A percentile compares a stretch with the other conserved stretches of the same genome.
Conservation (phyloP, 2,888 invertebrate genomes). For the Plusia festucae region DNA sequence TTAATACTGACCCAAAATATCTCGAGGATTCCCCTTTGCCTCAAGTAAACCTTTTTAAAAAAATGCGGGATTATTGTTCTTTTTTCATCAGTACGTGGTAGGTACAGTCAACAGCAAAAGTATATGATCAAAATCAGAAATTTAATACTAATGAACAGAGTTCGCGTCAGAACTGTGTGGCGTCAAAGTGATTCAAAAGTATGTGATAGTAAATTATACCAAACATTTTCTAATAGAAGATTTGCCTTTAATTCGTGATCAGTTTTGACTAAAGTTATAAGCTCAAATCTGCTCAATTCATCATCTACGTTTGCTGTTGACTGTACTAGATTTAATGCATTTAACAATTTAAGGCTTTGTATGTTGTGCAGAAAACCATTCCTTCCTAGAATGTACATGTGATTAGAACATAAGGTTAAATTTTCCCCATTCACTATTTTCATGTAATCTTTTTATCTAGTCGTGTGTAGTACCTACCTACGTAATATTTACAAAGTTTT, state of each 20-base stretch:
- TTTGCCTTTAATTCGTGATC: too few species aligned
- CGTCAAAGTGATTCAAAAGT: too few species aligned
- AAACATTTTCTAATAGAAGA: too few species aligned
- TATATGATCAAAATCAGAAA: too few species aligned
- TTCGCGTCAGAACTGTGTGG: too few species aligned
- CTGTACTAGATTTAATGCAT: constrained; percentile 51
- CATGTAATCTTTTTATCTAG: constrained; percentile 57
- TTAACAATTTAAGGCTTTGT: constrained; percentile 50
- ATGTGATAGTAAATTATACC: too few species aligned
- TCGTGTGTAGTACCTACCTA: constrained; percentile 49
- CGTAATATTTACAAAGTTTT: constrained; percentile 46
- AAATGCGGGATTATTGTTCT: constrained; percentile 24
- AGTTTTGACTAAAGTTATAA: too few species aligned
- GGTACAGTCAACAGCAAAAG: too few species aligned
- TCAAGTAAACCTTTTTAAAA: constrained; percentile 19
- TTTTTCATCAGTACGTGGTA: constrained; percentile 45
- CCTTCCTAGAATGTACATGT: constrained; percentile 60
- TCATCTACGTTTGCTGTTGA: too few species aligned
- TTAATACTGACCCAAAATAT: constrained; percentile 8
- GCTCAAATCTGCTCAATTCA: too few species aligned
- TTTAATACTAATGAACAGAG: too few species aligned
- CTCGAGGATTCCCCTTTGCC: constrained; percentile 13
- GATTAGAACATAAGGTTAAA: constrained; percentile 43
- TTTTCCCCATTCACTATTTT: constrained; percentile 44
- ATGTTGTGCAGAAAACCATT: constrained; percentile 68